Evolutionary conservation across 2,113 vertebrate species (phyloP).

Genomic region (Columbina picui): DNA sequence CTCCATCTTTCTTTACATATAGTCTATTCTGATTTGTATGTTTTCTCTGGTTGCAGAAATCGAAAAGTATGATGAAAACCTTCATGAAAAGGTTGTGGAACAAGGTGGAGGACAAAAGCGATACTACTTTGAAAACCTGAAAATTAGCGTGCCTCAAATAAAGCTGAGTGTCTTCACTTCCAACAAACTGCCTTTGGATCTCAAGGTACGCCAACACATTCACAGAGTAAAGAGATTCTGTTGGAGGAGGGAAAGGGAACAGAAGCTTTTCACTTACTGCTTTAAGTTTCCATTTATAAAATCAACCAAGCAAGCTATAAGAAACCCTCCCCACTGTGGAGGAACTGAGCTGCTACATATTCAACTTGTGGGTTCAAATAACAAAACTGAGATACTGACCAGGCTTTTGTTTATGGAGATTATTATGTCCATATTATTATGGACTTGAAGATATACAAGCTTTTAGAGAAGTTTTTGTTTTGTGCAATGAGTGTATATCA

Average conservation of each 20-base stretch:
- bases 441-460: background rate
- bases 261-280: background rate
- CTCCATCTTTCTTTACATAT: background rate
- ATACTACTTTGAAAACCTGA: slow-evolving; percentile 98
- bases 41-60: slow-evolving; percentile 81
- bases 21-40: background rate
- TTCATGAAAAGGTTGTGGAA: slow-evolving; percentile 86
- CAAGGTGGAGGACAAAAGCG: slow-evolving; percentile 79
- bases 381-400: background rate
- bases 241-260: background rate
- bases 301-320: background rate
- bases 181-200: slow-evolving; percentile 91
- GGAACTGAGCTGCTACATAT: background rate
- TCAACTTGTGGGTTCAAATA: background rate
- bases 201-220: slow-evolving; percentile 81
- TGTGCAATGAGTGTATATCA: background rate
- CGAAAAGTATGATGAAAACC: slow-evolving; percentile 91
- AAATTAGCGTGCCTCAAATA: slow-evolving; percentile 95
- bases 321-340: background rate
- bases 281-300: background rate
- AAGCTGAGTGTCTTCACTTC: slow-evolving; percentile 97
- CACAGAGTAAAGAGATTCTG: background rate
- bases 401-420: background rate
- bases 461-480: background rate
- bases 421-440: background rate